Evolutionary conservation across 2,888 invertebrate species (phyloP), one percentile per base, ranked within the genome.

Genomic region (Pocota personata): DNA sequence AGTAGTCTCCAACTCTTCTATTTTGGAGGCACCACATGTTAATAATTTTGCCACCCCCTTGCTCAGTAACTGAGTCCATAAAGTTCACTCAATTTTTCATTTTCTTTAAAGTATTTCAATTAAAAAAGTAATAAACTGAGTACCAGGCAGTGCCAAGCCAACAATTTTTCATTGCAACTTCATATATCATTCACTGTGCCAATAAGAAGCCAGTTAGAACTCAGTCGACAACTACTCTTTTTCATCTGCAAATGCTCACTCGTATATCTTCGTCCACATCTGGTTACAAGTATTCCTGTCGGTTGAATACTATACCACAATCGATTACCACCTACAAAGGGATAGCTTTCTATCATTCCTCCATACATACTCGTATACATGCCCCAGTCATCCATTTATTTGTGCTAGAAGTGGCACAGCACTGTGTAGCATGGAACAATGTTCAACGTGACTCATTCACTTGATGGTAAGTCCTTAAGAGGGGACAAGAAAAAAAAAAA

Each of bases 381-480:
- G 27, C 3, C 7, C n/a, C 0, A 21, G 10, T 10, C 10, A 12
- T 5, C 8, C 8, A 6, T 24, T 8, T 12, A 30, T n/a, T 55
- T 50, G 21, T 27, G 48, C 24, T 24, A 2, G 24, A 2, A 24
- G 24, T 24, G 24, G 24, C 60, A 50, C 30, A 62, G 32, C 7
- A 8, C 48, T 58, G 32, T 37, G 32, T 32, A 8, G 10, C 32
- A 32, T 8, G 37, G 50, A 62, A 30, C 35, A 75, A 55, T 57
- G 55, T 57, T 66, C 58, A 50, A 67, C 67, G 67, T 67, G 58
- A 76, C 48, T 58, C 73, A 75, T 75, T 75, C 67, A 67, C 58
- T 37, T 76, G 66, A 67, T 67, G 62, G 40, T 48, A 48, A 55
- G 66, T 66, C 73, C 30, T 50, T 62, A 48, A 60, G 5, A 6